Evolutionary conservation across 2,888 invertebrate genomes (phyloP), one percentile per base, ranked within the genome.

Genomic region (Ferrisia virgata): DNA sequence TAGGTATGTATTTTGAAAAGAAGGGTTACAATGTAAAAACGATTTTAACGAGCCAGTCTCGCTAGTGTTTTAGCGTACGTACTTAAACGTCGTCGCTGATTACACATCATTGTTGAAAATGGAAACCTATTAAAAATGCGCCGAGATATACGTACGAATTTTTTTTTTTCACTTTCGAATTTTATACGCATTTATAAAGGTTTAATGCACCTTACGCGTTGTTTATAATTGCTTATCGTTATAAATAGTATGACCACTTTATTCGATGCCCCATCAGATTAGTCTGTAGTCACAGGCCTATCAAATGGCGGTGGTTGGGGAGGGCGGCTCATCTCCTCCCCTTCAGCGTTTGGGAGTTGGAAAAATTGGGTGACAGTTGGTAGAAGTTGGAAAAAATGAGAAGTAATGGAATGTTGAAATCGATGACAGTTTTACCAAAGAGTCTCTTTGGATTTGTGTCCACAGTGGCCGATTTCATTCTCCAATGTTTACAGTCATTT

Each of bases 41-140:
- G 82, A 69, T 82, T 82, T 82, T 82, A 69, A 82, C 82, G 64
- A 82, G 69, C 39, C 69, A 69, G 33, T 69, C 82, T 82, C 25
- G 15, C 15, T 11, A 4, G 18, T n/a, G 53, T n/a, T 53, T 39
- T 39, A 39, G 5, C 39, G 39, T n/a, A n/a, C n/a, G n/a, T n/a
- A n/a, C n/a, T n/a, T n/a, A n/a, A n/a, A n/a, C n/a, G n/a, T 53
- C 53, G 53, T 53, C 18, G 18, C 53, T 82, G 82, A 82, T 82
- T 82, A 82, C 69, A 33, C 28, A 36, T 36, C 33, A 76, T 76
- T 33, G 72, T 76, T n/a, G 36, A 76, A 36, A 76, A 76, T 76
- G 36, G 72, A 76, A 64, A 64, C 64, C 64, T 28, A 64, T 64
- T 76, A 36, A 76, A n/a, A 76, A 76, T 76, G 36, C 72, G 72